Evolutionary conservation across 2,113 vertebrate genomes (phyloP).

Genomic region (Crotalus tigris): DNA sequence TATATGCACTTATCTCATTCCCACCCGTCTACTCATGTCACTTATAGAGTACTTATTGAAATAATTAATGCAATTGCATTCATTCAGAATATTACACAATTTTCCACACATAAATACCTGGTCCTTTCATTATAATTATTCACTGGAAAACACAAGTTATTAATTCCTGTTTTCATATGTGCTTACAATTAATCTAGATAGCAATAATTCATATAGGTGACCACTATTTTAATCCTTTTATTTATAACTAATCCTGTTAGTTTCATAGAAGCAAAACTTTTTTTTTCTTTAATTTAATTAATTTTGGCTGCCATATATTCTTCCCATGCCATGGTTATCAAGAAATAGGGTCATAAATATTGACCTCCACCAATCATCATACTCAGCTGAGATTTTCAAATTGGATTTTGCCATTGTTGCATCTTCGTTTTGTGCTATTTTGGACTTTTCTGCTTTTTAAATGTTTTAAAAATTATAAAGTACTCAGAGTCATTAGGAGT

Average conservation of each 20-base stretch:
- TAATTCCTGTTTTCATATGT: background rate
- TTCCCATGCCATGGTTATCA: background rate
- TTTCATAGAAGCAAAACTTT: background rate
- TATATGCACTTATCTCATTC: background rate
- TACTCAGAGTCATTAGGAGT: background rate
- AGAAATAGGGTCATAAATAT: background rate
- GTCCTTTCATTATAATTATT: background rate
- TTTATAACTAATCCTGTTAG: background rate
- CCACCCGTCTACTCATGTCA: background rate
- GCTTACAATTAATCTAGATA: background rate
- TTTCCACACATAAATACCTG: background rate
- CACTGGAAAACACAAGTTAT: background rate
- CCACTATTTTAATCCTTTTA: background rate
- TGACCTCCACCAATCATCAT: background rate
- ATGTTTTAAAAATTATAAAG: background rate
- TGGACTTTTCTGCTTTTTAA: background rate
- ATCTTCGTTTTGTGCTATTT: background rate
- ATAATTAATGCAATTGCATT: background rate
- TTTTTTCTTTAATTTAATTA: background rate
- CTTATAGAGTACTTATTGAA: background rate
- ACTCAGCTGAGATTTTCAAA: background rate
- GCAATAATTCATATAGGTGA: background rate
- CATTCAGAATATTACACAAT: background rate
- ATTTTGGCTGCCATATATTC: background rate
- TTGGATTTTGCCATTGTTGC: background rate